Evolutionary conservation across 1,140 invertebrate genomes (phyloP).

Genomic region (Drosophila sturtevanti): DNA sequence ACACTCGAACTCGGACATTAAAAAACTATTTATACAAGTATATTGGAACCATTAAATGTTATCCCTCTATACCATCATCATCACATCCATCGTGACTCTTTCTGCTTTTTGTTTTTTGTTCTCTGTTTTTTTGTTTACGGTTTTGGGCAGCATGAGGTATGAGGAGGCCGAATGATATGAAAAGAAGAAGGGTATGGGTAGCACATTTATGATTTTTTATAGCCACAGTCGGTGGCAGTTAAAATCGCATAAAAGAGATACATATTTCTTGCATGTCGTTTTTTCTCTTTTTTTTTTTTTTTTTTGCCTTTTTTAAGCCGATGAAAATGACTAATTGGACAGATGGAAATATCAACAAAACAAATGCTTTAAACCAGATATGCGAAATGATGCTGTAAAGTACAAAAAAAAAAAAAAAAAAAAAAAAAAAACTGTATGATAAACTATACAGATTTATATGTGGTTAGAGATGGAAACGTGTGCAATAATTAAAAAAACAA

Average conservation of each 20-base stretch:
- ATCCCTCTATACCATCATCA: conserved; percentile 18
- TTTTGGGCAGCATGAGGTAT: not conserved
- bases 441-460: conserved; percentile 22
- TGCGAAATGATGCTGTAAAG: conserved; percentile 33
- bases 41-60: conserved; percentile 53
- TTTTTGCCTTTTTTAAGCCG: conserved; percentile 28
- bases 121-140: not conserved
- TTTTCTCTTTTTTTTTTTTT: too few species aligned
- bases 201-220: conserved; percentile 42
- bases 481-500: not conserved
- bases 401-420: conserved; percentile 29
- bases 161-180: not conserved
- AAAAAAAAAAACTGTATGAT: conserved; percentile 29
- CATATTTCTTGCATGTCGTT: conserved; percentile 2
- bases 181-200: not conserved
- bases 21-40: conserved; percentile 53
- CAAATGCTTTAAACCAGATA: conserved; percentile 41
- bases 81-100: conserved; percentile 32
- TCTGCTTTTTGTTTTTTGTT: conserved; percentile 1
- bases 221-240: conserved; percentile 43
- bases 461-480: not conserved
- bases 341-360: conserved; percentile 68
- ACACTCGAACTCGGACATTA: conserved; percentile 35
- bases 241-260: conserved; percentile 66
- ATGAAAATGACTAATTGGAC: conserved; percentile 79